Evolutionary conservation across 1,140 invertebrate genomes (phyloP).

Genomic region (Adelges cooleyi): DNA sequence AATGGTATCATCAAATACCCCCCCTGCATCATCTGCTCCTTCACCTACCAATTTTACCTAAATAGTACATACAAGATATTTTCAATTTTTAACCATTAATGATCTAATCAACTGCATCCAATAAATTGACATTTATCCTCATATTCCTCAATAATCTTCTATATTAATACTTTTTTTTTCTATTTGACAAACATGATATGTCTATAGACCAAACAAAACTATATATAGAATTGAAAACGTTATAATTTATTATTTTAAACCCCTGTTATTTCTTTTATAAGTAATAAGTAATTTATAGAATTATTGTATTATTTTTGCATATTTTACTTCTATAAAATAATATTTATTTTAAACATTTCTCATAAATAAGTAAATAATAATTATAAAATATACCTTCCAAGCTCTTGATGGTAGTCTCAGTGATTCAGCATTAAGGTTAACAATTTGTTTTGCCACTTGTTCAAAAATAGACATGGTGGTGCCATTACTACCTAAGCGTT

Average conservation of each 20-base stretch:
- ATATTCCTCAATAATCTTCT: not conserved
- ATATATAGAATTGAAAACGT: no score
- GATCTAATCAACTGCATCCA: not conserved
- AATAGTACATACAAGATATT: not conserved
- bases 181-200: no score
- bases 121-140: not conserved
- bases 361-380: no score
- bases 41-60: conserved; percentile 49
- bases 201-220: no score
- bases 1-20: conserved; percentile 60
- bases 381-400: conserved; percentile 43
- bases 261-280: no score
- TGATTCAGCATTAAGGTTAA: conserved; percentile 47
- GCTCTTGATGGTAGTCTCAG: conserved; percentile 50
- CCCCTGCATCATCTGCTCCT: conserved; percentile 57
- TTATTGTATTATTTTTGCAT: no score
- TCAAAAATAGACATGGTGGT: conserved; percentile 48
- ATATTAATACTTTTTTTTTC: no score
- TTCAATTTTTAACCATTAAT: not conserved
- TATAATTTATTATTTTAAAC: no score
- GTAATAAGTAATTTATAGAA: no score
- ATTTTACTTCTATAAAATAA: no score
- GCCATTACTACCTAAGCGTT: conserved; percentile 47
- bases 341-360: no score
- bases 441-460: conserved; percentile 53